Conservation (phyloP, 2,797 vertebrate genomes). For the Notolabrus celidotus region DNA sequence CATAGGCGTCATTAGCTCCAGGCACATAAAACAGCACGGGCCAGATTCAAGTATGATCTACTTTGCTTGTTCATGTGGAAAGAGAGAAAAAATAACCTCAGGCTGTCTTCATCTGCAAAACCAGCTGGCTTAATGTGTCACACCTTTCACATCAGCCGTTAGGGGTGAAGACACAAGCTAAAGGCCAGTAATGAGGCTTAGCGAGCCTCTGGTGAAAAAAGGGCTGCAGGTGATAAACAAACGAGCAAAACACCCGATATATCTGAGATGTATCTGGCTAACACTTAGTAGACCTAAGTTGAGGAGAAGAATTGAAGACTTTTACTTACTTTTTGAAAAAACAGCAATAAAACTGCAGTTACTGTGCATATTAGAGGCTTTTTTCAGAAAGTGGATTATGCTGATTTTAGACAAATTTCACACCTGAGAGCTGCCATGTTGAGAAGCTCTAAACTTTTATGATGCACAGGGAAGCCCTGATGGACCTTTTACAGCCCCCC, state of each 20-base stretch:
- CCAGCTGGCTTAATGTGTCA: constrained; percentile 56
- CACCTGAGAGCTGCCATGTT: background rate
- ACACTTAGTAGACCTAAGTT: no score
- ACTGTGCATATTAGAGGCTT: background rate
- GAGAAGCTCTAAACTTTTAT: no score
- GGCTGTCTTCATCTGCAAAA: constrained; percentile 50
- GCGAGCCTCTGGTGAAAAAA: constrained; percentile 22
- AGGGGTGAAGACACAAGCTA: constrained; percentile 47
- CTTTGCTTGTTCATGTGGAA: constrained; percentile 41
- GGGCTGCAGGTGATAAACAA: constrained; percentile 29
- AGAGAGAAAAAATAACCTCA: constrained; percentile 50
- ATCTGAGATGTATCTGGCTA: background rate
- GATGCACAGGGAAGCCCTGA: background rate
- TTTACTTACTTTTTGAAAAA: background rate
- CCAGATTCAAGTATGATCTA: constrained; percentile 30
- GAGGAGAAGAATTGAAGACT: constrained; percentile 8
- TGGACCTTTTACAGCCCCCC: background rate
- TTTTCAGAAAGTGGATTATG: background rate
- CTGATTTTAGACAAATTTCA: background rate
- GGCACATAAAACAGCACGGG: constrained; percentile 19
- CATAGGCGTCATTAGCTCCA: constrained; percentile 33
- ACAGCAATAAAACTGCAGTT: background rate
- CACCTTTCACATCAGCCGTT: constrained; percentile 47
- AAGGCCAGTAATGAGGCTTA: constrained; percentile 58
- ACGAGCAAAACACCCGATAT: constrained; percentile 13